Base-by-base conservation (phyloP, 2,888 invertebrate genomes). In the Palloptera scutellata region DNA sequence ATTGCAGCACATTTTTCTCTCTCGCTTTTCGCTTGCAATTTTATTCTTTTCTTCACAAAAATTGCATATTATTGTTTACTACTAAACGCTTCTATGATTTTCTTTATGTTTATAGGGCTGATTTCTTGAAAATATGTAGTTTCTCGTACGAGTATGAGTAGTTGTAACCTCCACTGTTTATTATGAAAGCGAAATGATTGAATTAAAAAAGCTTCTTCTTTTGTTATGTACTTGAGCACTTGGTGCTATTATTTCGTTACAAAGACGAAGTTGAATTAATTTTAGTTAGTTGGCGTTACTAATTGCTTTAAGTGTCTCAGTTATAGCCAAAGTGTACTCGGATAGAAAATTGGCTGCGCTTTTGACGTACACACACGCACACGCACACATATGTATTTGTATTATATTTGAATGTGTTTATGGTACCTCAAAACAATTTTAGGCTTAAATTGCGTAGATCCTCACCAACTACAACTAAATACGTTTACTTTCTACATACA, bases 381-480 rank as follows among this genome's bases (percentile, higher is more conserved):
- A 40, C 40, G 42, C 17, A 8, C n/a, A 1, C 58, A 13, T 5
- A 12, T 10, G 4, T 15, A 59, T 41, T 43, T 45, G 10, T 12
- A 11, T 45, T 45, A 12, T 45, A 11, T 45, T 45, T 12, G 10
- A 11, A 41, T 59, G 13, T 30, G 30, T 30, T 30, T 30, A n/a
- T n/a, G 48, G 61, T 62, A 61, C 48, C 66, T 53, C 17, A 19
- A 65, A 64, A 64, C 68, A 73, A 73, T 76, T 73, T 74, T 64
- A 68, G 75, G 61, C 78, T 78, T 69, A 76, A 81, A 81, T 81
- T 81, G 79, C 74, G 74, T 79, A 9, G 5, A 15, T 5, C 12
- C 13, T 40, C 58, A 8, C 20, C 4, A 15, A 57, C 42, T n/a
- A 52, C 19, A 45, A 8, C 20, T 1, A 15, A 57, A 51, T n/a